These are phyloP conservation scores for Crotalus horridus DNA, from an alignment of 2,113 vertebrate genomes.

Conservation along the genomic window DNA sequence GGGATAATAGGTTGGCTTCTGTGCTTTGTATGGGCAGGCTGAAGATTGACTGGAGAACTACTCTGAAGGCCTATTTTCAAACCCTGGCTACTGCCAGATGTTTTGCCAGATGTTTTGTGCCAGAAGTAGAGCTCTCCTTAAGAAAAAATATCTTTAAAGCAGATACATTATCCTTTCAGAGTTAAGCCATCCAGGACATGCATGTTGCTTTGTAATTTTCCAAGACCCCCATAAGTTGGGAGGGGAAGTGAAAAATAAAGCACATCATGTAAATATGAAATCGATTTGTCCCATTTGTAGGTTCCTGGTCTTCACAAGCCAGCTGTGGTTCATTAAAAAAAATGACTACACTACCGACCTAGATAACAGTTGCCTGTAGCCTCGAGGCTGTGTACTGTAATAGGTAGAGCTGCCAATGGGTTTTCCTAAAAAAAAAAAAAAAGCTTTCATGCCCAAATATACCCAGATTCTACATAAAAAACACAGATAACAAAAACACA, in stretches of 20 bases:
- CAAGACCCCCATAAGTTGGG: not conserved
- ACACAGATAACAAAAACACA: too few relatives aligned
- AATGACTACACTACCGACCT: not conserved
- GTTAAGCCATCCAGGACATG: not conserved
- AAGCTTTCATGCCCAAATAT: too few relatives aligned
- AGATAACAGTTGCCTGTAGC: not conserved
- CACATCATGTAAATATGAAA: not conserved
- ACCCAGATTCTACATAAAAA: too few relatives aligned
- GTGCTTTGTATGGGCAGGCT: not conserved
- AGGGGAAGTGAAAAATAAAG: too few relatives aligned
- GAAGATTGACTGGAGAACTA: not conserved
- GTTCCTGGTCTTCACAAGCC: not conserved
- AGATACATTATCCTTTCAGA: not conserved
- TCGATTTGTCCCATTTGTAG: not conserved
- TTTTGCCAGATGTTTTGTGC: not conserved
- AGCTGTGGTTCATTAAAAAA: not conserved
- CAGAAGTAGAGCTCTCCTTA: not conserved
- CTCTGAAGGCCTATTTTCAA: not conserved
- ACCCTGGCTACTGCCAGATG: not conserved
- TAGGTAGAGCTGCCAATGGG: too few relatives aligned
- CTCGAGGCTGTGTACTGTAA: too few relatives aligned
- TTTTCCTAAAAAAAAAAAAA: too few relatives aligned
- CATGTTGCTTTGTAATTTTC: not conserved
- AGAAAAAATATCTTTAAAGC: not conserved
- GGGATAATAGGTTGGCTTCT: not conserved